These are phyloP conservation scores for Amphipoea lucens DNA, from an alignment of 2,888 invertebrate genomes.

Conservation along the genomic window DNA sequence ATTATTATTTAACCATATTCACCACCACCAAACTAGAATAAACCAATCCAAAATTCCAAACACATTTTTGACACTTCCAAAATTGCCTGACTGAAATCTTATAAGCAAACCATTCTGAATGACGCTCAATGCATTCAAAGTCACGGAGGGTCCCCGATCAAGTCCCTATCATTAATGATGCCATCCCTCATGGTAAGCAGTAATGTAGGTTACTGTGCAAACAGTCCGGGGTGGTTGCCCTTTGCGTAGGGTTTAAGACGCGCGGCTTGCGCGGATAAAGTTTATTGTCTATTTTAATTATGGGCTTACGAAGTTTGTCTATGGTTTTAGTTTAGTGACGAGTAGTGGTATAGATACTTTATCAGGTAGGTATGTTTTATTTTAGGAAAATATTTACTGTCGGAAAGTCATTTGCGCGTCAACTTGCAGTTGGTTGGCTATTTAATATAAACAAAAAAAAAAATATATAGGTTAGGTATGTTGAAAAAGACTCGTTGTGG, in stretches of 20 bases:
- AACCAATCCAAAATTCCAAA: constrained; percentile 35
- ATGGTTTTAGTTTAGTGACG: constrained; percentile 34
- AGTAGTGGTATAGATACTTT: constrained; percentile 3
- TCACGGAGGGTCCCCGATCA: constrained; percentile 87
- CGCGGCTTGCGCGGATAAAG: constrained; percentile 68
- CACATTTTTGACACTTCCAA: constrained; percentile 56
- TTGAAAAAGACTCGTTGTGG: not conserved
- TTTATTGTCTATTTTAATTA: constrained; percentile 77
- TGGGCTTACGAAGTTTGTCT: constrained; percentile 56
- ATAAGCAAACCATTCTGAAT: constrained; percentile 77
- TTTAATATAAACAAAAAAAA: not conserved
- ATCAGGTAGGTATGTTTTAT: constrained; percentile 19
- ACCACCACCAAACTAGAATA: not conserved
- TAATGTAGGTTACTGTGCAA: constrained; percentile 90
- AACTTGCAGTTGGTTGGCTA: not conserved
- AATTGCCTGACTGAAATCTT: constrained; percentile 70
- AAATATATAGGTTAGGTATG: not conserved
- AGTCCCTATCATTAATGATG: constrained; percentile 89
- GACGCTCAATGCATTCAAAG: constrained; percentile 86
- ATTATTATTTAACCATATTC: not conserved
- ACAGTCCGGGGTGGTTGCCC: constrained; percentile 85
- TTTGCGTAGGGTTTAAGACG: constrained; percentile 74
- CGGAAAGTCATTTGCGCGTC: not conserved
- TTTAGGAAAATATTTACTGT: not conserved
- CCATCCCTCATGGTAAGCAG: constrained; percentile 85